Base-by-base conservation (phyloP, 2,888 invertebrate species). In the Drosophila paramelanica region DNA sequence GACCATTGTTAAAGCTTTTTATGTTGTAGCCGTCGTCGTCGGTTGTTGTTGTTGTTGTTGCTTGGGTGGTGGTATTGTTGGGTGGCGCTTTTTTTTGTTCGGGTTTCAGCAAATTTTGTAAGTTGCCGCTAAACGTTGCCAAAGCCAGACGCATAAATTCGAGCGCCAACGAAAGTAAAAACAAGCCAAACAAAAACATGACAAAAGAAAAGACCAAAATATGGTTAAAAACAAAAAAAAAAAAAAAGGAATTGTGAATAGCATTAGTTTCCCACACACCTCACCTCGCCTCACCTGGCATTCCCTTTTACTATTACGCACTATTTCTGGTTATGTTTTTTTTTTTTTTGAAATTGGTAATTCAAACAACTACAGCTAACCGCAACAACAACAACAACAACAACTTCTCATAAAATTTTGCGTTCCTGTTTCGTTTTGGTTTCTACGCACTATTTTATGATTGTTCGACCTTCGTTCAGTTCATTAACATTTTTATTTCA, bases 381-480 rank as follows among this genome's bases (percentile, higher is more conserved):
- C 51, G 25, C 20, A 33, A 46, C 39, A 41, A 43, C n/a, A 52
- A 50, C 14, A 45, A 36, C 20, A 41, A 59, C 20, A 73, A 52
- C 42, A 50, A 41, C 50, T 43, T 41, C 38, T 39, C 46, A 55
- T 75, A 67, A 60, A 56, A 43, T 55, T 53, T 58, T 38, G 20
- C 58, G 41, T 58, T 62, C 46, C 43, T 62, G 49, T 57, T 62
- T 67, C 36, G 49, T 50, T 62, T 56, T 53, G 17, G 38, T 47
- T 68, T 47, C 51, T 65, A 59, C 68, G 58, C 68, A 52, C 57
- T 49, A 20, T 23, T 49, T 65, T 55, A 65, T 66, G 46, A 56
- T 58, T 65, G 41, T 60, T 55, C 85, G 86, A 85, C 86, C 86
- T 86, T 89, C 88, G 77, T 70, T 80, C 71, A 82, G 86, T 88